A percentile compares a stretch with the other conserved stretches of the same genome.
Evolutionary conservation across 2,797 vertebrate species (phyloP).

Genomic region (Chiropotes sagulatus): DNA sequence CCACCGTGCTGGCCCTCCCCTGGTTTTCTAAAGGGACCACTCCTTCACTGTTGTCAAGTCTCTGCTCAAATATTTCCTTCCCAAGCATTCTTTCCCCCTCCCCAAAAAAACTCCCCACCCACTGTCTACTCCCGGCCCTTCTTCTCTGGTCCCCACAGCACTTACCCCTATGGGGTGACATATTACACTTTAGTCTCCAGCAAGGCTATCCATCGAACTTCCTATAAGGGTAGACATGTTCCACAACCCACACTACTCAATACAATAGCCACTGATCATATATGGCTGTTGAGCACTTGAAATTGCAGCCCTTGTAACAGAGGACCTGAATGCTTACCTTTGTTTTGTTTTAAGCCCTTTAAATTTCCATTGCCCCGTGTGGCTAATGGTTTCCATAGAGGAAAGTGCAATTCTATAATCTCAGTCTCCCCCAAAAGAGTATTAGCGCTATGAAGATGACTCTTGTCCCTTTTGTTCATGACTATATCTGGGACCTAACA

Average conservation of each 20-base stretch:
- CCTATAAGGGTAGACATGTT: rapidly evolving
- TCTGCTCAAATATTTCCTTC: neutral
- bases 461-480: neutral
- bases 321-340: neutral
- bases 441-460: neutral
- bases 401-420: neutral
- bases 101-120: too few relatives aligned
- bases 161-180: neutral
- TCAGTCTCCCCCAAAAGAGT: neutral
- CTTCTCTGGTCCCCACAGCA: neutral
- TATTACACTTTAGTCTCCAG: neutral
- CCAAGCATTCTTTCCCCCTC: neutral
- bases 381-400: neutral
- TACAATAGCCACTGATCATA: rapidly evolving
- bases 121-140: rapidly evolving
- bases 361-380: neutral
- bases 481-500: neutral
- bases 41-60: too few relatives aligned
- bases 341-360: neutral
- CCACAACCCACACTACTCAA: rapidly evolving
- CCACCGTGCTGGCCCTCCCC: too few relatives aligned
- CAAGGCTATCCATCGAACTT: too few relatives aligned
- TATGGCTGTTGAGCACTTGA: rapidly evolving
- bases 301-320: neutral
- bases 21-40: neutral